phyloP scores from a whole-genome alignment of 2,113 vertebrate species.

The Barbus barbus region DNA sequence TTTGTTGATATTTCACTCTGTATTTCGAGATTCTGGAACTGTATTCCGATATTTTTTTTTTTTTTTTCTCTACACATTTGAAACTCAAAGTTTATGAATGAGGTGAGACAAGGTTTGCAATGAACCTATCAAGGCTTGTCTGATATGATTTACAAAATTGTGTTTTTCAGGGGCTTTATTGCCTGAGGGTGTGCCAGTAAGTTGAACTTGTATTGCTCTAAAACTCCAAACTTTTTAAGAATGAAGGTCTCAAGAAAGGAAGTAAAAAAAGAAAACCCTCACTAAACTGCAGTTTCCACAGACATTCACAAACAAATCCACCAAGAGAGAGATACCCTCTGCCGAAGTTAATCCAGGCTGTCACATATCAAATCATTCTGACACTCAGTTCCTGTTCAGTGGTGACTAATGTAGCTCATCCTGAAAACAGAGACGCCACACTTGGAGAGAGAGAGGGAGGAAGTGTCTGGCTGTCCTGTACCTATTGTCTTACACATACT shows the following conservation, averaged over 20 bases:
- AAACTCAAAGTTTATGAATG: background rate
- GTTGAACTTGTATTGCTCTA: background rate
- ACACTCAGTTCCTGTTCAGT: slow-evolving; percentile 36
- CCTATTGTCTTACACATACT: slow-evolving; percentile 44
- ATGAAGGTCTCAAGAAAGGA: background rate
- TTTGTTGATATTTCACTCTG: slow-evolving; percentile 15
- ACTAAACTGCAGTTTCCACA: background rate
- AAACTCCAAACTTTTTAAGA: background rate
- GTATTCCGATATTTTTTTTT: no score
- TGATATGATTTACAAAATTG: background rate
- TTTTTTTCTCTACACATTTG: background rate
- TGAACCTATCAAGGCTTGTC: background rate
- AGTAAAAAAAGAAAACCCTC: background rate
- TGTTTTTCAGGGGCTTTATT: background rate
- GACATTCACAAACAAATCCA: background rate
- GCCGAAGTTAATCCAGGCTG: slow-evolving; percentile 41
- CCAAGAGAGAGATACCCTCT: slow-evolving; percentile 28
- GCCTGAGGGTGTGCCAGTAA: background rate
- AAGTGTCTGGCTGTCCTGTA: slow-evolving; percentile 26
- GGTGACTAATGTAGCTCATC: slow-evolving; percentile 28
- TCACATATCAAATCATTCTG: slow-evolving; percentile 27
- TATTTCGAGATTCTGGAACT: background rate
- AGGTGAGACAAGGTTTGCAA: background rate
- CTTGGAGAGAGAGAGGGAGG: background rate
- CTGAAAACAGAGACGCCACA: slow-evolving; percentile 30